Conservation (phyloP, 2,797 vertebrate genomes). For the Menidia menidia region DNA sequence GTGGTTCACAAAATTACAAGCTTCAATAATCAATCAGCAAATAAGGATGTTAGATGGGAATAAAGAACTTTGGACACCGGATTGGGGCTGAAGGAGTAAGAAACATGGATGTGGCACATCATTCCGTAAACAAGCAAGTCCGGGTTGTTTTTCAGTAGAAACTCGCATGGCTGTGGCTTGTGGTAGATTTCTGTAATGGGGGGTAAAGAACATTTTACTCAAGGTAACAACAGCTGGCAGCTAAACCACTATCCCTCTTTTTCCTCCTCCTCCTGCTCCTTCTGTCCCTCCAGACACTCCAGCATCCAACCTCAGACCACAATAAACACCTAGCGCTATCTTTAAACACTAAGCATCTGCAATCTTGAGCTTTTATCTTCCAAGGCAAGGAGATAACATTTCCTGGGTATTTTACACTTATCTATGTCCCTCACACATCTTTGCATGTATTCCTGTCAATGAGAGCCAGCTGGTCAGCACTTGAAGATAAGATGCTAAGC, state of each 20-base stretch:
- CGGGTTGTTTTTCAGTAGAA: slow-evolving; percentile 81
- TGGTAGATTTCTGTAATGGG: slow-evolving; percentile 73
- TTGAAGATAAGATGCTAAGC: slow-evolving; percentile 45
- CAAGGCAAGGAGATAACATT: slow-evolving; percentile 38
- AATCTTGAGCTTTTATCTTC: slow-evolving; percentile 43
- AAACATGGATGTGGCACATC: slow-evolving; percentile 67
- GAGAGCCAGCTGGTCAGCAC: slow-evolving; percentile 32
- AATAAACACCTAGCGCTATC: slow-evolving; percentile 74
- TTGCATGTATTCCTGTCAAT: slow-evolving; percentile 40
- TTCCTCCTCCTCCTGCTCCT: slow-evolving; percentile 69
- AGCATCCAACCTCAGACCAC: slow-evolving; percentile 73
- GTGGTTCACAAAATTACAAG: neutral
- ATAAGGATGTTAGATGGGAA: slow-evolving; percentile 35
- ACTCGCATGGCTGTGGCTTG: slow-evolving; percentile 80
- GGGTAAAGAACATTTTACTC: slow-evolving; percentile 77
- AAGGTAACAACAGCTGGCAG: slow-evolving; percentile 84
- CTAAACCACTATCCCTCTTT: slow-evolving; percentile 77
- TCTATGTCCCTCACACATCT: slow-evolving; percentile 42
- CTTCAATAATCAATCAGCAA: slow-evolving; percentile 4
- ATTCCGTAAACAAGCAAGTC: slow-evolving; percentile 84
- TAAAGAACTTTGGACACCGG: slow-evolving; percentile 5
- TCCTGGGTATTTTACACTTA: slow-evolving; percentile 23
- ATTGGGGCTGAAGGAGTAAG: slow-evolving; percentile 32
- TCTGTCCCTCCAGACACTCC: slow-evolving; percentile 70
- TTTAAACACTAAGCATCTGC: slow-evolving; percentile 38